phyloP scores from a whole-genome alignment of 2,113 vertebrate species.

The Sceloporus tristichus region DNA sequence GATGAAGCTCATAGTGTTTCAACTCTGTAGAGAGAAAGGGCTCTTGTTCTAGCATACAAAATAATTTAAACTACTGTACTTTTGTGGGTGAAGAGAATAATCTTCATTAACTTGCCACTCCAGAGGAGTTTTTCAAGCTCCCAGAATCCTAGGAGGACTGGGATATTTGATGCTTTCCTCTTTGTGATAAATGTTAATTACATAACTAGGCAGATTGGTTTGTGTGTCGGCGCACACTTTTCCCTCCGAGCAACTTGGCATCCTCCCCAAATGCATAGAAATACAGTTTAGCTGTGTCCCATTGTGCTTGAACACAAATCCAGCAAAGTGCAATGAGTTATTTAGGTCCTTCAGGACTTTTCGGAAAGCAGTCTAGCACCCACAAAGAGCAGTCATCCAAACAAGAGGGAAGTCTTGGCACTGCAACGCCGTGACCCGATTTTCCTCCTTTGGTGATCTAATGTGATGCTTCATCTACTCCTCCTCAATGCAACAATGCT shows the following conservation, averaged over 20 bases:
- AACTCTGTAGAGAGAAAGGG: too few relatives aligned
- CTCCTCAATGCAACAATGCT: background rate
- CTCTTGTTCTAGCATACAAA: conserved; percentile 50
- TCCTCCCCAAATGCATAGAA: conserved; percentile 42
- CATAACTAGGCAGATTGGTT: conserved; percentile 55
- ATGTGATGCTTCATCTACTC: conserved; percentile 38
- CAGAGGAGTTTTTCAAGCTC: background rate
- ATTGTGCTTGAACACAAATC: conserved; percentile 57
- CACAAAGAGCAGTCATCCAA: conserved; percentile 45
- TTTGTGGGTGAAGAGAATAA: conserved; percentile 45
- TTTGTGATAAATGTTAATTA: conserved; percentile 70
- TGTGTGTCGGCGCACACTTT: background rate
- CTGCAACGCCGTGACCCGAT: conserved; percentile 50
- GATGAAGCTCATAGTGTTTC: too few relatives aligned
- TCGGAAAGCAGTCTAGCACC: conserved; percentile 44
- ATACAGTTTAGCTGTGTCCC: conserved; percentile 53
- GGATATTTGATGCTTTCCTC: conserved; percentile 42
- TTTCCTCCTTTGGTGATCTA: conserved; percentile 44
- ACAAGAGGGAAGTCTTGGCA: conserved; percentile 46
- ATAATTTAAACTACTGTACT: conserved; percentile 61
- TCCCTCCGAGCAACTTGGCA: conserved; percentile 57
- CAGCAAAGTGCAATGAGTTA: conserved; percentile 43
- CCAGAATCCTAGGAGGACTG: background rate
- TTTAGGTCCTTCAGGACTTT: conserved; percentile 46
- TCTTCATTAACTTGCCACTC: conserved; percentile 32